phyloP scores from a whole-genome alignment of 2,888 invertebrate genomes.

The Papilio protenor region DNA sequence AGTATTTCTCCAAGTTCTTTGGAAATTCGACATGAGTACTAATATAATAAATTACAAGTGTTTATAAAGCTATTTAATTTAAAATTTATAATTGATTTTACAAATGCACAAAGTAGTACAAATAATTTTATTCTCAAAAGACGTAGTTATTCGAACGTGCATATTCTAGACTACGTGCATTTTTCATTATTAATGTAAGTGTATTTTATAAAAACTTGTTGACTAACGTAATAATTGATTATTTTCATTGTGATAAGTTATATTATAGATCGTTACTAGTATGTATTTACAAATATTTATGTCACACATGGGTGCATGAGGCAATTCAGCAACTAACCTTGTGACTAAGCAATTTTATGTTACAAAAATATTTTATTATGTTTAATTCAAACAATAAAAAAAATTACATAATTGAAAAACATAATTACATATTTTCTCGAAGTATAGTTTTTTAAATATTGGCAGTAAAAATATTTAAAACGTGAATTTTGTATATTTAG shows the following conservation, averaged over 20 bases:
- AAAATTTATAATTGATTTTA: neutral
- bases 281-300: neutral
- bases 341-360: neutral
- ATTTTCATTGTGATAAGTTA: neutral
- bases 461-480: too few relatives aligned
- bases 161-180: neutral
- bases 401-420: too few relatives aligned
- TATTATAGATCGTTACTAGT: neutral
- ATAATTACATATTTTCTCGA: too few relatives aligned
- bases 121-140: neutral
- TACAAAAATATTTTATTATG: neutral
- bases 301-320: neutral
- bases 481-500: neutral
- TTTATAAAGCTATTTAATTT: neutral
- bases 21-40: too few relatives aligned
- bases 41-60: too few relatives aligned
- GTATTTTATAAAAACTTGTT: neutral
- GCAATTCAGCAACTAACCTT: neutral
- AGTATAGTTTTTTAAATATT: neutral
- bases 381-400: neutral
- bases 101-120: too few relatives aligned
- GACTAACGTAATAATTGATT: neutral
- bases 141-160: neutral
- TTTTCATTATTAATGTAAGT: neutral
- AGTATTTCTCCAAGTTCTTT: too few relatives aligned